Base-by-base conservation (phyloP, 2,113 vertebrate species). In the Pholis gunnellus region DNA sequence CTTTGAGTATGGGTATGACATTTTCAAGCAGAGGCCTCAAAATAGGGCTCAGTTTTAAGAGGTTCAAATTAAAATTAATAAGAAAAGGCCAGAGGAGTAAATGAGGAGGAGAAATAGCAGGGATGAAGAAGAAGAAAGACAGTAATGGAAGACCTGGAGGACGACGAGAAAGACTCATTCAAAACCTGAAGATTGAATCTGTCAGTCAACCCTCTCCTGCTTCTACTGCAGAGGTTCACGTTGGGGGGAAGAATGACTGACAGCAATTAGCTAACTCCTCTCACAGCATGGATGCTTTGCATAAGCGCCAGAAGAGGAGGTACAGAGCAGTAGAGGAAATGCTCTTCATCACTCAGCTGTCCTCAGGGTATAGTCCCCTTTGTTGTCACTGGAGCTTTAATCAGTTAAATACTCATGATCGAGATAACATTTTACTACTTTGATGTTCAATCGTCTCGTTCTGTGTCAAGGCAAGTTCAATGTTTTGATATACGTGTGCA, bases 381-480 rank as follows among this genome's bases (percentile, higher is more conserved):
- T 72, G 54, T 75, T 79, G 50, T 82, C 31, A 27, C 78, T 57
- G 42, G 48, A 46, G 75, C 67, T 79, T 76, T 73, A 81, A 64
- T 81, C 65, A 81, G 64, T 78, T 81, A 84, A 88, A 84, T 65
- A 17, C 66, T 74, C 38, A 20, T 59, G 31, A 69, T 70, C 73
- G 25, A 77, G 64, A 78, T 42, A 25, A 61, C 60, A 70, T 70
- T 42, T 29, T 1, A 31, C 48, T 1, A 59, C 72, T 83, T 77
- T 74, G 57, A 88, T 86, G 69, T 70, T n/a, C n/a, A 31, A 70
- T 69, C 1, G 0, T 9, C 44, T 66, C 10, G 25, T 38, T 59
- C 34, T 65, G 68, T 73, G 82, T 83, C 76, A 71, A 34, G 27
- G 70, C 31, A 34, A 74, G 63, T 73, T 82, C 48, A 65, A 6